Conservation (phyloP, 2,888 invertebrate species). For the Leucozona laternaria region DNA sequence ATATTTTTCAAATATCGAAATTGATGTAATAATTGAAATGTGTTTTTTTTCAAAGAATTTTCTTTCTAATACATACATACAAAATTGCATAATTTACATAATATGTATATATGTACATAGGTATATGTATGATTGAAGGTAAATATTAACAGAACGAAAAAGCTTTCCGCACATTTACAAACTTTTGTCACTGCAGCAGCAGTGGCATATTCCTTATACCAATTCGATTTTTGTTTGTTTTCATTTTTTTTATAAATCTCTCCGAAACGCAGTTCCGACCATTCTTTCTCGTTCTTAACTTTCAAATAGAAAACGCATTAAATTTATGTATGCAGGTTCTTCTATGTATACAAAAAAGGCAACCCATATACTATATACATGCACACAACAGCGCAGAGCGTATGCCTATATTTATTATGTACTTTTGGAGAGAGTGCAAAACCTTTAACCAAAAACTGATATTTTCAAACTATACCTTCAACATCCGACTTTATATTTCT, state of each 20-base stretch:
- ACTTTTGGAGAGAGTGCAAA: constrained; percentile 58
- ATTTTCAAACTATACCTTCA: constrained; percentile 70
- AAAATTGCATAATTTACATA: too few species aligned
- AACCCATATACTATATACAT: constrained; percentile 16
- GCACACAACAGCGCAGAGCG: constrained; percentile 27
- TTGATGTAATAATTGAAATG: background rate
- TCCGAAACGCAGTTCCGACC: constrained; percentile 32
- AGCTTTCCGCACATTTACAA: constrained; percentile 14
- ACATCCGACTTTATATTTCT: constrained; percentile 56
- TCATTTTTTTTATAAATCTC: constrained; percentile 13
- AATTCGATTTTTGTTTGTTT: constrained; percentile 44
- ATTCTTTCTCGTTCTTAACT: constrained; percentile 33
- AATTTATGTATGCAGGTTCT: constrained; percentile 40
- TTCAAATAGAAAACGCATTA: constrained; percentile 57
- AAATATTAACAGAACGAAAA: constrained; percentile 4
- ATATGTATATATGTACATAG: too few species aligned
- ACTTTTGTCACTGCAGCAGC: constrained; percentile 31
- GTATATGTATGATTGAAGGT: background rate
- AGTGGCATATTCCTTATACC: constrained; percentile 33
- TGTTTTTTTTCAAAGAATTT: constrained; percentile 48
- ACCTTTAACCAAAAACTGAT: constrained; percentile 74
- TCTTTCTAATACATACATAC: constrained; percentile 30
- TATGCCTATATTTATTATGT: constrained; percentile 59
- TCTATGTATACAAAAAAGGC: constrained; percentile 8
- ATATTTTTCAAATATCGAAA: background rate